Conservation (phyloP, 2,797 vertebrate species). For the Lycodopsis pacificus region DNA sequence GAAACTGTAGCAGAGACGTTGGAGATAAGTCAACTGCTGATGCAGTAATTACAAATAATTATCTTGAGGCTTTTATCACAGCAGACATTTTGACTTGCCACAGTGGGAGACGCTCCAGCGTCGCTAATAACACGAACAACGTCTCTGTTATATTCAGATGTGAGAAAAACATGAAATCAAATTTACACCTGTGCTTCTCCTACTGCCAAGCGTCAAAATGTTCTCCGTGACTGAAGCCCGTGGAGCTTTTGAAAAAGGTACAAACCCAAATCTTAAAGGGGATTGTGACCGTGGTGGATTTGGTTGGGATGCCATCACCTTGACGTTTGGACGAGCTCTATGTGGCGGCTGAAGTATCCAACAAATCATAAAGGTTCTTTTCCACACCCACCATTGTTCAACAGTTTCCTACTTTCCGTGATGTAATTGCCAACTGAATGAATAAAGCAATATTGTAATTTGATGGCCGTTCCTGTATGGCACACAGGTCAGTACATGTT, state of each 20-base stretch:
- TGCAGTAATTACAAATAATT: not conserved
- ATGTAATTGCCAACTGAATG: not conserved
- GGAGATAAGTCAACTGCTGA: not conserved
- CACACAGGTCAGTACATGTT: not conserved
- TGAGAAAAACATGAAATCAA: not conserved
- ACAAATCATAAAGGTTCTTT: not conserved
- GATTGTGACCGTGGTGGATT: not conserved
- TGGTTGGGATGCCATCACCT: not conserved
- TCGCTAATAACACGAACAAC: not conserved
- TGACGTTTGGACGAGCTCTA: not conserved
- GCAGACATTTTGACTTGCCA: not conserved
- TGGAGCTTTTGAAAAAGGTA: conserved; percentile 5
- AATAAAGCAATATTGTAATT: not conserved
- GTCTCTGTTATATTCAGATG: not conserved
- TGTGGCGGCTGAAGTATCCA: not conserved
- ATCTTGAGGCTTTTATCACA: not conserved
- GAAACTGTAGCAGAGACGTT: not conserved
- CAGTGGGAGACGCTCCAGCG: not conserved
- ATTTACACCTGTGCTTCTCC: conserved; percentile 3
- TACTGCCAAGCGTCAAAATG: not conserved
- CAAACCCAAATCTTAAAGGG: not conserved
- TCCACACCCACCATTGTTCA: not conserved
- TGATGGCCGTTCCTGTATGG: not conserved
- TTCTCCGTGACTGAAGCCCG: not conserved
- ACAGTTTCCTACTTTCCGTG: not conserved